phyloP scores from a whole-genome alignment of 2,113 vertebrate genomes.

The Myrmophylax atrothorax region DNA sequence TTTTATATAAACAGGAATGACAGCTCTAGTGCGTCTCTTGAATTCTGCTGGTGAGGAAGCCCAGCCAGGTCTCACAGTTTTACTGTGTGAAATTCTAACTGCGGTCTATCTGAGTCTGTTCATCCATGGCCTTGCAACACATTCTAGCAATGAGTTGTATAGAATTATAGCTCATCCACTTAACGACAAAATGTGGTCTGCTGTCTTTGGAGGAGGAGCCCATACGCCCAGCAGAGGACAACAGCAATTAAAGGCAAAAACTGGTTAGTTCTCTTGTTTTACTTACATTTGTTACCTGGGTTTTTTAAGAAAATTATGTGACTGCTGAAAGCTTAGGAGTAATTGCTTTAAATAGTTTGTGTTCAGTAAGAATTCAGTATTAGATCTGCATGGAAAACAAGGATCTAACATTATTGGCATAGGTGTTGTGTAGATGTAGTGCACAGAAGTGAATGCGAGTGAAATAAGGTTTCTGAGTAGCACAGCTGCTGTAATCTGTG shows the following conservation, averaged over 20 bases:
- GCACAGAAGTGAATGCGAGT: neutral
- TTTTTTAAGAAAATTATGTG: neutral
- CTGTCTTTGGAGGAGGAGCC: constrained; percentile 91
- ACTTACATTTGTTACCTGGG: neutral
- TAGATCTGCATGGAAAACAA: neutral
- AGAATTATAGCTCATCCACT: constrained; percentile 93
- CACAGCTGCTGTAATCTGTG: neutral
- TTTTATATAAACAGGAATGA: constrained; percentile 78
- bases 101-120: constrained; percentile 95
- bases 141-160: constrained; percentile 93
- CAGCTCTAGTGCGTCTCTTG: constrained; percentile 81
- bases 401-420: neutral
- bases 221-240: constrained; percentile 74
- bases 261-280: constrained; percentile 76
- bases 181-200: constrained; percentile 91
- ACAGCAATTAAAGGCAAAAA: constrained; percentile 69
- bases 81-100: constrained; percentile 95
- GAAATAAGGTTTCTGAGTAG: neutral
- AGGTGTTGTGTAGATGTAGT: neutral
- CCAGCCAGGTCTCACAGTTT: constrained; percentile 87
- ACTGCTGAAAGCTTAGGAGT: neutral
- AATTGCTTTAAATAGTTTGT: neutral
- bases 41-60: constrained; percentile 91
- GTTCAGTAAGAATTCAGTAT: neutral
- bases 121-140: constrained; percentile 93